Evolutionary conservation across 2,113 vertebrate genomes (phyloP), one percentile per base, ranked within the genome.

Genomic region (Ptychochromis oligacanthus): DNA sequence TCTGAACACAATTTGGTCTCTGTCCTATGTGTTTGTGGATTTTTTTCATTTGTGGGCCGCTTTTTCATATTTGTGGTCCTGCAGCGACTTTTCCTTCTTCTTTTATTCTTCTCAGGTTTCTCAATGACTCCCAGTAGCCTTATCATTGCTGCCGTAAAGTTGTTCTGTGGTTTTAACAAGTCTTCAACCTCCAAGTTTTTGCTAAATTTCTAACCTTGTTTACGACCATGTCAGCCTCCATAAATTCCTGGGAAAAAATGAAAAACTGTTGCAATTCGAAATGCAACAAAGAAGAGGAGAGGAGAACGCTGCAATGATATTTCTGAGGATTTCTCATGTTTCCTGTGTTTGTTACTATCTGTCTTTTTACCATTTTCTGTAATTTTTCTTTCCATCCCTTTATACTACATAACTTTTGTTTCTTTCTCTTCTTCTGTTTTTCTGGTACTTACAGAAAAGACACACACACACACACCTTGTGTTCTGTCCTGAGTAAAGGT

Each of bases 401-500:
- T 31, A 28, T 46, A 38, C n/a, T 0, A 15, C 22, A 38, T 54
- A 54, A 54, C 26, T 72, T 6, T 72, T 31, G 38, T 24, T 13
- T 59, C 67, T 74, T 77, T 60, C 7, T 77, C 26, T 6, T 72
- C 20, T 57, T 10, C 34, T 38, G 46, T 78, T 8, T 86, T 28
- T 79, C 2, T 34, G 43, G 12, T 31, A 22, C 1, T 17, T 78
- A 31, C 4, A 67, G 12, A 65, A 26, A 55, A 22, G 82, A n/a
- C 34, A 20, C n/a, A n/a, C n/a, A n/a, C n/a, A 17, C 58, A 57
- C 49, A 36, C 22, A 22, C 54, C 46, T 72, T 72, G 46, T 72
- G 26, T 46, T 46, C 67, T 86, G 81, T 82, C 75, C 15, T 22
- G n/a, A 83, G 43, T 83, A 92, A 93, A 93, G 91, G 86, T 92